phyloP scores from a whole-genome alignment of 2,113 vertebrate genomes.

The Perca fluviatilis region DNA sequence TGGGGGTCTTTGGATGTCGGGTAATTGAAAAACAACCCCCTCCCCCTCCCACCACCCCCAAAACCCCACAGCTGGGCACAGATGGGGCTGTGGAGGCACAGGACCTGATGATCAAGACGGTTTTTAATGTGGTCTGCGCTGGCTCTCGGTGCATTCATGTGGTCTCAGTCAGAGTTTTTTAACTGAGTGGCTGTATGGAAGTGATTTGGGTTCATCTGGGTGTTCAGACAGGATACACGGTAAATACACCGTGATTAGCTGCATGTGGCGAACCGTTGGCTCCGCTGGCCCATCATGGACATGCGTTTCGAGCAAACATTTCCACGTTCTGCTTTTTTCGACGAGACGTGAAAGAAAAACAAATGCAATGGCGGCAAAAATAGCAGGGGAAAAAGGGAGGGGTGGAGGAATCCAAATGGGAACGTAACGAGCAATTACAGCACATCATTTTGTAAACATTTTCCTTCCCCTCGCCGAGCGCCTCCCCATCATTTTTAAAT shows the following conservation, averaged over 20 bases:
- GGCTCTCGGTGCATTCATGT: conserved; percentile 63
- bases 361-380: conserved; percentile 18
- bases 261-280: conserved; percentile 70
- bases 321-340: conserved; percentile 50
- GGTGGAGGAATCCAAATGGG: not conserved
- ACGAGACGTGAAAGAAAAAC: conserved; percentile 64
- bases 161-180: conserved; percentile 61
- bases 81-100: conserved; percentile 49
- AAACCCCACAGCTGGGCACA: conserved; percentile 56
- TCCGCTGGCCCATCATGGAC: conserved; percentile 32
- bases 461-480: conserved; percentile 64
- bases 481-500: conserved; percentile 69
- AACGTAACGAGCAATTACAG: conserved; percentile 56
- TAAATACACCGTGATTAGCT: conserved; percentile 77
- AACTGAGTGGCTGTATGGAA: conserved; percentile 74
- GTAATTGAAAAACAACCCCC: conserved; percentile 46
- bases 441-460: conserved; percentile 72
- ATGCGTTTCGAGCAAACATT: conserved; percentile 59
- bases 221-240: conserved; percentile 78
- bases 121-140: conserved; percentile 73
- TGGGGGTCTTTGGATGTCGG: conserved; percentile 52
- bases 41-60: not conserved
- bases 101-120: conserved; percentile 67
- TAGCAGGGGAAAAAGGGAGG: not conserved
- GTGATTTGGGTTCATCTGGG: conserved; percentile 77